Base-by-base conservation (phyloP, 2,113 vertebrate genomes). In the Cairina moschata region DNA sequence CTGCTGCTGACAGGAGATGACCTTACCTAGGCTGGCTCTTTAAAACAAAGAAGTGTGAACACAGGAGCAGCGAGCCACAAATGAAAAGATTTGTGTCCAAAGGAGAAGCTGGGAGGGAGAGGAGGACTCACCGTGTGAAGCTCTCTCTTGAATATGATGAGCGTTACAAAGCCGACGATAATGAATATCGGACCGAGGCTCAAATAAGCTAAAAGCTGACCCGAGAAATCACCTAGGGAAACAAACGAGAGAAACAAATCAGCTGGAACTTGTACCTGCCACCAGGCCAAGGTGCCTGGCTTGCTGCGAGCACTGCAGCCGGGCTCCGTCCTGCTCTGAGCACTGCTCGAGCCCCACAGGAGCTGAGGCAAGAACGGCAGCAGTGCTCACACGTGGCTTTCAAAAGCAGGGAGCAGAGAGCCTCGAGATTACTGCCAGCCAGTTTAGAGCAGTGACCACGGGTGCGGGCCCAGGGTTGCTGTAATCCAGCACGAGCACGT, bases 81-180 rank as follows among this genome's bases (percentile, higher is more conserved):
- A 34, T 48, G 60, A 66, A 84, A 52, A 76, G 1, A 38, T 16
- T 92, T 80, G 3, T n/a, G 34, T 42, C 18, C 5, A 7, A 6
- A 44, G 18, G 31, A 69, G 28, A 66, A 63, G 68, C 42, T 38
- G 40, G 55, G 54, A 58, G 40, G 34, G 8, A 62, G 17, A 18
- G 9, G 4, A 67, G n/a, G 72, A 97, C 99, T 99, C 94, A 99
- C 99, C 92, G 99, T 99, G 98, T 99, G 99, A 91, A 99, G 98
- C 88, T 99, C 99, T 91, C 99, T 98, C 98, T 99, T 99, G 97
- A 99, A 99, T 96, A 99, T 98, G 93, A 99, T 99, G 94, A 99
- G 99, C 13, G 99, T 99, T 83, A 99, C 97, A 40, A 99, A 99
- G 48, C 99, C 99, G 63, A 99, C 98, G 25, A 99, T 98, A 96